A percentile compares a stretch with the other conserved stretches of the same genome.
Evolutionary conservation across 2,797 vertebrate genomes (phyloP).

Genomic region (Falco naumanni): DNA sequence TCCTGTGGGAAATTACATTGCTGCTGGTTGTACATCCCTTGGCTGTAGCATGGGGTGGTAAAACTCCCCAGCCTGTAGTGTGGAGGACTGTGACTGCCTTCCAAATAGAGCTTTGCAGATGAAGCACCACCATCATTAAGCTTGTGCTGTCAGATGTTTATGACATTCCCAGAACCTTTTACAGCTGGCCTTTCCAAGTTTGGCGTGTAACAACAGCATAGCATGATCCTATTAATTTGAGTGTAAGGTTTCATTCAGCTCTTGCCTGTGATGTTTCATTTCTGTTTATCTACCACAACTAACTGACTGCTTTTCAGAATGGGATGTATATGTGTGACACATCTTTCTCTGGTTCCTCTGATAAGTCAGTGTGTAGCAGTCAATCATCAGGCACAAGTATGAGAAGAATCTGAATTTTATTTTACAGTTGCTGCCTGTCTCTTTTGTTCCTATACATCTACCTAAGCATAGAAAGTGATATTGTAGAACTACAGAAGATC

Average conservation of each 20-base stretch:
- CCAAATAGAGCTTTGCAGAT: neutral
- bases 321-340: neutral
- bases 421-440: neutral
- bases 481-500: neutral
- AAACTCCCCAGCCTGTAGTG: neutral
- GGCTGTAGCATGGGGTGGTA: accelerated
- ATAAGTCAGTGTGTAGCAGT: neutral
- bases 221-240: neutral
- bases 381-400: neutral
- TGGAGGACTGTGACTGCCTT: neutral
- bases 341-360: neutral
- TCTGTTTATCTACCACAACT: slow-evolving; percentile 6
- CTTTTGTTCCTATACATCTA: slow-evolving; percentile 28
- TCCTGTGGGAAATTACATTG: neutral
- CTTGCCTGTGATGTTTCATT: neutral
- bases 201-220: neutral
- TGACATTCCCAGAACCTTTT: neutral
- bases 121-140: neutral
- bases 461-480: neutral
- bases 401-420: neutral
- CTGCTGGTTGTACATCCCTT: neutral
- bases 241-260: neutral
- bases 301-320: slow-evolving; percentile 2
- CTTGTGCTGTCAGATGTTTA: neutral
- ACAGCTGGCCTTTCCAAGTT: neutral